Conservation (phyloP, 1,140 invertebrate species). For the Himalopsyche phryganea region DNA sequence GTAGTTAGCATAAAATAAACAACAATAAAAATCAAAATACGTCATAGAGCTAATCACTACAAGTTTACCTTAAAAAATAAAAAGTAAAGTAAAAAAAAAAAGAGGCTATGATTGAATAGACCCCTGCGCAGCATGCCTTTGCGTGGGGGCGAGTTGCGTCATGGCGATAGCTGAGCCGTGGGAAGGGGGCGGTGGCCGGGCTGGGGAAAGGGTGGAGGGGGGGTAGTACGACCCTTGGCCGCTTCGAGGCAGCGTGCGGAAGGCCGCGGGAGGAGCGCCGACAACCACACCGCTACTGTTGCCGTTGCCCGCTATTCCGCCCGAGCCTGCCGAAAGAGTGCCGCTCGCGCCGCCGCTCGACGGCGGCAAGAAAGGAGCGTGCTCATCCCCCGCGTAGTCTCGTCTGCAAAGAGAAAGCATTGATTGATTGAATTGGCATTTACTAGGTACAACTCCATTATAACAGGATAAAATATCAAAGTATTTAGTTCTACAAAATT, state of each 20-base stretch:
- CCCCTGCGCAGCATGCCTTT: constrained; percentile 27
- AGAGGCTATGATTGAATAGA: constrained; percentile 9
- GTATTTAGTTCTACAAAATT: too few relatives aligned
- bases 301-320: constrained; percentile 13
- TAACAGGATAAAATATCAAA: too few relatives aligned
- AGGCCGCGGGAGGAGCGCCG: constrained; percentile 25
- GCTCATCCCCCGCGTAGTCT: constrained; percentile 43
- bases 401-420: constrained; percentile 25
- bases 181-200: constrained; percentile 43
- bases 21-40: too few relatives aligned
- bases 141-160: constrained; percentile 42
- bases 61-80: too few relatives aligned
- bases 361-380: constrained; percentile 47
- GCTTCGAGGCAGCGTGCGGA: constrained; percentile 38
- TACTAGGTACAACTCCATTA: too few relatives aligned
- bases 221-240: constrained; percentile 35
- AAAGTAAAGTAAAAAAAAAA: constrained; percentile 14
- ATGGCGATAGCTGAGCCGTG: constrained; percentile 51
- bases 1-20: too few relatives aligned
- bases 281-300: constrained; percentile 27
- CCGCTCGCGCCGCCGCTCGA: constrained; percentile 14
- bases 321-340: constrained; percentile 30
- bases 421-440: too few relatives aligned
- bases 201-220: constrained; percentile 41
- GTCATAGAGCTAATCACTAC: too few relatives aligned